Conservation (phyloP, 1,140 invertebrate species). For the Drosophila ananassae region DNA sequence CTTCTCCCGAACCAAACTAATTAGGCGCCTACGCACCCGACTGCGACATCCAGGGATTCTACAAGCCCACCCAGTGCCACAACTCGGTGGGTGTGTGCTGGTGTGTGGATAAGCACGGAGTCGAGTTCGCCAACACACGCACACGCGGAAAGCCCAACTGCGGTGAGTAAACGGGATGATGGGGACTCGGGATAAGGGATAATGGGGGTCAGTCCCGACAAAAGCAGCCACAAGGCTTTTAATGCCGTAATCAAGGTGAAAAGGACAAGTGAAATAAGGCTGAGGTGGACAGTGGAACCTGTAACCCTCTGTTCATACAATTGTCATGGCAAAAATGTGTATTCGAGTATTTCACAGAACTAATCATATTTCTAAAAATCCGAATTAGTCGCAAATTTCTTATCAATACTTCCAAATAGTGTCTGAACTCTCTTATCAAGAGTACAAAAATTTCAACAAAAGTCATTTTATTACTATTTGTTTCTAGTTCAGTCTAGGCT, state of each 20-base stretch:
- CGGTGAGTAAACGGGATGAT: slow-evolving; percentile 86
- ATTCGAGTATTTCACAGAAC: not conserved
- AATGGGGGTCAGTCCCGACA: slow-evolving; percentile 4
- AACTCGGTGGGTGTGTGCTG: slow-evolving; percentile 93
- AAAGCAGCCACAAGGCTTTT: slow-evolving; percentile 20
- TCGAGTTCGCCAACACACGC: slow-evolving; percentile 93
- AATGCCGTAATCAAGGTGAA: slow-evolving; percentile 17
- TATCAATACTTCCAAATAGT: too few relatives aligned
- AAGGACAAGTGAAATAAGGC: slow-evolving; percentile 14
- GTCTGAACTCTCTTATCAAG: too few relatives aligned
- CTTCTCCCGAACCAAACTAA: slow-evolving; percentile 73
- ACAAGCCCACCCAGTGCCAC: slow-evolving; percentile 93
- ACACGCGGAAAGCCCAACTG: slow-evolving; percentile 93
- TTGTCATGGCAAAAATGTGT: not conserved
- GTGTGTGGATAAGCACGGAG: slow-evolving; percentile 97
- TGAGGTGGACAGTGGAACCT: slow-evolving; percentile 25
- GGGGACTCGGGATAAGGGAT: not conserved
- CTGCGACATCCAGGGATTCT: slow-evolving; percentile 94
- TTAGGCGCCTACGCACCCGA: slow-evolving; percentile 91
- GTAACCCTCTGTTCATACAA: slow-evolving; percentile 4
- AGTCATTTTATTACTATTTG: too few relatives aligned
- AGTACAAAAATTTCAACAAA: too few relatives aligned
- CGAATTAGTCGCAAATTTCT: too few relatives aligned
- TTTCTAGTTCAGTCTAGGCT: too few relatives aligned
- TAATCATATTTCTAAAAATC: not conserved